A percentile compares a stretch with the other conserved stretches of the same genome.
phyloP scores from a whole-genome alignment of 2,113 vertebrate genomes.

The Odocoileus virginianus region DNA sequence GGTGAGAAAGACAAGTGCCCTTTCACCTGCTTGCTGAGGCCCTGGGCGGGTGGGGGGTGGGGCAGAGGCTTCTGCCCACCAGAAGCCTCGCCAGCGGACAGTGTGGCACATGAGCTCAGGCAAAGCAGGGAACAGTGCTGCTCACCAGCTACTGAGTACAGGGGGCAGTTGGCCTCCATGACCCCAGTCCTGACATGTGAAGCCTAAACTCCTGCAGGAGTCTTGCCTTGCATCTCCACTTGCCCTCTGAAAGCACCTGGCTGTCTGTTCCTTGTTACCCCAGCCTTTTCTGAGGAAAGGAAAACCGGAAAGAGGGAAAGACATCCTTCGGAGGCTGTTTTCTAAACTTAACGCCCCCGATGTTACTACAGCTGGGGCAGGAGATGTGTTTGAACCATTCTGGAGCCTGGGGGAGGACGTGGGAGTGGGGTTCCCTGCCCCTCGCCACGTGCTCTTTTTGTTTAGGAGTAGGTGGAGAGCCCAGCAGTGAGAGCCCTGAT shows the following conservation, averaged over 20 bases:
- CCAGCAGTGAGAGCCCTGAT: neutral
- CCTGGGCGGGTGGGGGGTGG: too few species aligned
- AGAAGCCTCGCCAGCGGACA: neutral
- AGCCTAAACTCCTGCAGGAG: too few species aligned
- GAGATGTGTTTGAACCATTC: neutral
- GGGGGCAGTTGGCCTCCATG: neutral
- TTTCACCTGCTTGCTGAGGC: neutral
- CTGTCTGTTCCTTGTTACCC: neutral
- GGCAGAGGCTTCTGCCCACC: neutral
- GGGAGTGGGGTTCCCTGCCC: neutral
- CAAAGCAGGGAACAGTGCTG: neutral
- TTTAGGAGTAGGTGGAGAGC: neutral
- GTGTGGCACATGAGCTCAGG: neutral
- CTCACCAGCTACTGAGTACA: neutral
- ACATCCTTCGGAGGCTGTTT: neutral
- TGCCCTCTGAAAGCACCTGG: neutral
- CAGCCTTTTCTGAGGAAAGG: neutral
- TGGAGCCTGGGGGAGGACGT: accelerated
- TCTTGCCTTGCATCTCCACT: too few species aligned
- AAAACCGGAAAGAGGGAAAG: neutral
- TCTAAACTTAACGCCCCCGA: neutral
- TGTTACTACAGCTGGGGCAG: neutral
- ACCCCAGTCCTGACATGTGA: neutral
- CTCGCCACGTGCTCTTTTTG: neutral
- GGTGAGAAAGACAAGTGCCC: neutral